Evolutionary conservation across 64 coral and sea anemone species (phyloP), one percentile per base, ranked within the genome.

Genomic region (Actinia equina): DNA sequence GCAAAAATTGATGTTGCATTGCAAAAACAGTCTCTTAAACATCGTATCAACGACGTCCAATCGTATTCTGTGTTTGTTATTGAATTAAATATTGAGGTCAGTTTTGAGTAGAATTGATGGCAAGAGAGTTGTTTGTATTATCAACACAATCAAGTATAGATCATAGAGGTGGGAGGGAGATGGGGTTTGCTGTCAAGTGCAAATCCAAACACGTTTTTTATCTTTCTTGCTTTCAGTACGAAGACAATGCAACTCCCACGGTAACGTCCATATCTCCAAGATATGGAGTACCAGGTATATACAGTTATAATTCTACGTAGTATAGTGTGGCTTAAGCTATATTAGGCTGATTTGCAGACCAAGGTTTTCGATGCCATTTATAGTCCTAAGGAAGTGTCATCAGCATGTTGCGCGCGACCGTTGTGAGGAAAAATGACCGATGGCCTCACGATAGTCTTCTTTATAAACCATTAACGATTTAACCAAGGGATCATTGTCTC

Each of bases 231-330:
- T 84, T 93, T 52, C 83, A 93, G 92, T 93, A 86, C 22, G 87
- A 46, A 8, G 71, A 89, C 18, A 58, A 64, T 64, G 86, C 11
- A 58, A 94, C 92, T 20, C 92, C 92, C 1, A 83, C 88, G 30
- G 79, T 93, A 19, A 86, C 82, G 7, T 77, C 82, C 12, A 12
- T 93, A 25, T 77, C 87, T 18, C 92, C 92, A 57, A 41, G 84
- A 93, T 93, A 89, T 70, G 92, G 83, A 46, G 49, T 89, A 17
- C 92, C 92, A 42, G 92, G 92, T 93, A 80, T 30, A 22, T 46
- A 37, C 30, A 37, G 30, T 37, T 37, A 37, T 37, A 37, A 37
- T 37, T 37, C 30, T 37, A 37, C 30, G 30, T 37, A 37, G 30
- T 37, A 37, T 37, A 37, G 30, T 37, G 30, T 37, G 30, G 30